A percentile compares a stretch with the other conserved stretches of the same genome.
Conservation (phyloP, 2,888 invertebrate genomes). For the Nycteola revayana region DNA sequence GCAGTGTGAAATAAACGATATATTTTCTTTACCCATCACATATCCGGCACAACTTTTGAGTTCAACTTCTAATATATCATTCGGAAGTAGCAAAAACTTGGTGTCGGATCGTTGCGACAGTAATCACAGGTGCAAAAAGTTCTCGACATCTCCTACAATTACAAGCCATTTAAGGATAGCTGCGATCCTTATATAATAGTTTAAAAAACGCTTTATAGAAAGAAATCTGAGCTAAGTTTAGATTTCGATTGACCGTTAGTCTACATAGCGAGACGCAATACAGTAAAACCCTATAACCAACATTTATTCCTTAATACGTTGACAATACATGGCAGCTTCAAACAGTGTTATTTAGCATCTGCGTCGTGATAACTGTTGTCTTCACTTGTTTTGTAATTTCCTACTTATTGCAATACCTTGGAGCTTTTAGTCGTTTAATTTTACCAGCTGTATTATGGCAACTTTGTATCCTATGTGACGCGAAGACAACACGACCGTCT, state of each 20-base stretch:
- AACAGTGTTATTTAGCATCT: conserved; percentile 17
- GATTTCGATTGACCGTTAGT: conserved; percentile 31
- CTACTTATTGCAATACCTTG: too few species aligned
- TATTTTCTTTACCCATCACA: too few species aligned
- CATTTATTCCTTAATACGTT: conserved; percentile 28
- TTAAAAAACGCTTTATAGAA: conserved; percentile 56
- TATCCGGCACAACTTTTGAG: too few species aligned
- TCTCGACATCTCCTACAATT: conserved; percentile 68
- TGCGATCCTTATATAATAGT: conserved; percentile 69
- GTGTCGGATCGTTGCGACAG: conserved; percentile 65
- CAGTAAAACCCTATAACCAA: conserved; percentile 23
- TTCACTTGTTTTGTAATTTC: too few species aligned
- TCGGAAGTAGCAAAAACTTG: conserved; percentile 65
- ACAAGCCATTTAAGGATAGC: conserved; percentile 71
- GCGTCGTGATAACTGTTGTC: conserved; percentile 26
- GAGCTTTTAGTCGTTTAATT: too few species aligned
- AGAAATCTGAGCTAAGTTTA: conserved; percentile 41
- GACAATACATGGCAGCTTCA: conserved; percentile 2
- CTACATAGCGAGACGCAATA: conserved; percentile 28
- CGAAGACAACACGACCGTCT: conserved; percentile 26
- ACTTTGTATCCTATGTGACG: conserved; percentile 8
- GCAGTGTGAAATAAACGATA: too few species aligned
- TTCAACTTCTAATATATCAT: conserved; percentile 76
- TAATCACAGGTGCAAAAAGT: conserved; percentile 68
- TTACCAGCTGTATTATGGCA: too few species aligned